These are phyloP conservation scores for Dendrocincla fuliginosa DNA, from an alignment of 2,797 vertebrate genomes.

Conservation along the genomic window DNA sequence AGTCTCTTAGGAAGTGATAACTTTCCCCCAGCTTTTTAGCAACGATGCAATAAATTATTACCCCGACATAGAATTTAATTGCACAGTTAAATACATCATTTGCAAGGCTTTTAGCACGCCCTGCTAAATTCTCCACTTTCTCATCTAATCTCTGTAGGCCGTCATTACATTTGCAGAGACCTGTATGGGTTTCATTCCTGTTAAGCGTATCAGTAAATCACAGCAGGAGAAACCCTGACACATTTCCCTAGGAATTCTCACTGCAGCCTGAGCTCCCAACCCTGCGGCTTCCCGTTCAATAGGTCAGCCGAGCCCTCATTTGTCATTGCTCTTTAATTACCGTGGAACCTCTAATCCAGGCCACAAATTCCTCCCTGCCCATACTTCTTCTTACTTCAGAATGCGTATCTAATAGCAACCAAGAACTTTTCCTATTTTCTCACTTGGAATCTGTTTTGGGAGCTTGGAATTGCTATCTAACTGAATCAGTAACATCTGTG, in stretches of 20 bases:
- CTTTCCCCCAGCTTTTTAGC: not conserved
- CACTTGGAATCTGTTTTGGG: conserved; percentile 80
- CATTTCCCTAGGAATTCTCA: not conserved
- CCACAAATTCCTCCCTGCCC: conserved; percentile 77
- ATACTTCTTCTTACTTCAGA: conserved; percentile 75
- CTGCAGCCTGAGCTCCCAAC: conserved; percentile 23
- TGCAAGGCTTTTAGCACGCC: conserved; percentile 42
- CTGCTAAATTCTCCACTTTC: conserved; percentile 21
- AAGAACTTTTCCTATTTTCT: conserved; percentile 80
- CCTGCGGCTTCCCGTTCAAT: not conserved
- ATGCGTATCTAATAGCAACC: conserved; percentile 80
- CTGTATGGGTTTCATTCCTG: not conserved
- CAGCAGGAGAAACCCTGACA: not conserved
- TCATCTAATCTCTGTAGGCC: conserved; percentile 28
- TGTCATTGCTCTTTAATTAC: conserved; percentile 71
- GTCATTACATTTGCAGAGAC: not conserved
- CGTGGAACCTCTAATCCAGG: conserved; percentile 77
- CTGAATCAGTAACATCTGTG: conserved; percentile 87
- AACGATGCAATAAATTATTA: conserved; percentile 34
- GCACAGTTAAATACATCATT: conserved; percentile 17
- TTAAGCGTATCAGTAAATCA: conserved; percentile 18
- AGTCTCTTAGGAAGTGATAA: not conserved
- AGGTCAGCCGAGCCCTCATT: conserved; percentile 46
- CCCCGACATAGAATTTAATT: not conserved
- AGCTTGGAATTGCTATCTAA: conserved; percentile 80